Evolutionary conservation across 2,113 vertebrate species (phyloP).

Genomic region (Calcarius ornatus): DNA sequence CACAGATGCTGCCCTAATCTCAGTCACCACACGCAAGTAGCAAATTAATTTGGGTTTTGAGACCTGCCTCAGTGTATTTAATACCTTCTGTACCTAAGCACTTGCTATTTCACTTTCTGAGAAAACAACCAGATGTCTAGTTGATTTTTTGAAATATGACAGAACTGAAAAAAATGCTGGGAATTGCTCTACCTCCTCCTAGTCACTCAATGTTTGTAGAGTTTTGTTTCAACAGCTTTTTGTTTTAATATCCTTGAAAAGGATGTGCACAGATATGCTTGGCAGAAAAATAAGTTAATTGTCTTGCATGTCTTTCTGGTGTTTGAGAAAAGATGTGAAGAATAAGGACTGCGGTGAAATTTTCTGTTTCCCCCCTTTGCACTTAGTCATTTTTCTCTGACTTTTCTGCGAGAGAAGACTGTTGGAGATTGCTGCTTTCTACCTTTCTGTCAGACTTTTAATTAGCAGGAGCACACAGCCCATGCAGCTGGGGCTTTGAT

Average conservation of each 20-base stretch:
- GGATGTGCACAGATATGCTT: not conserved
- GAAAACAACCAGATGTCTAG: not conserved
- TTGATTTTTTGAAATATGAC: not conserved
- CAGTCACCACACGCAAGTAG: not conserved
- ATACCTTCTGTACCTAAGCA: not conserved
- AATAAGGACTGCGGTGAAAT: not conserved
- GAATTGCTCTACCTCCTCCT: not conserved
- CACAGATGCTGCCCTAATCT: not conserved
- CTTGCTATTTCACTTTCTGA: not conserved
- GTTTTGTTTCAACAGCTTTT: not conserved
- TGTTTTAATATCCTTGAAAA: not conserved
- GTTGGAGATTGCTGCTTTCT: constrained; percentile 9
- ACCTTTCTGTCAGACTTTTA: constrained; percentile 40
- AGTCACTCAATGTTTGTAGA: not conserved
- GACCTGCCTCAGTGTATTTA: not conserved
- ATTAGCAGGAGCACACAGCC: constrained; percentile 22
- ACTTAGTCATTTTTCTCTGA: not conserved
- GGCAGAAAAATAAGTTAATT: not conserved
- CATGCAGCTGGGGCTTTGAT: constrained; percentile 37
- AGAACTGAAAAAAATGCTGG: not conserved
- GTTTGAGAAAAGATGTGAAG: not conserved
- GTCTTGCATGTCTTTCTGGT: not conserved
- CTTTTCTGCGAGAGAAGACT: not conserved
- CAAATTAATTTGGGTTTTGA: not conserved
- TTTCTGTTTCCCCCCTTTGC: not conserved